A percentile compares a stretch with the other conserved stretches of the same genome.
Evolutionary conservation across 2,888 invertebrate genomes (phyloP).

Genomic region (Hofmannophila pseudospretella): DNA sequence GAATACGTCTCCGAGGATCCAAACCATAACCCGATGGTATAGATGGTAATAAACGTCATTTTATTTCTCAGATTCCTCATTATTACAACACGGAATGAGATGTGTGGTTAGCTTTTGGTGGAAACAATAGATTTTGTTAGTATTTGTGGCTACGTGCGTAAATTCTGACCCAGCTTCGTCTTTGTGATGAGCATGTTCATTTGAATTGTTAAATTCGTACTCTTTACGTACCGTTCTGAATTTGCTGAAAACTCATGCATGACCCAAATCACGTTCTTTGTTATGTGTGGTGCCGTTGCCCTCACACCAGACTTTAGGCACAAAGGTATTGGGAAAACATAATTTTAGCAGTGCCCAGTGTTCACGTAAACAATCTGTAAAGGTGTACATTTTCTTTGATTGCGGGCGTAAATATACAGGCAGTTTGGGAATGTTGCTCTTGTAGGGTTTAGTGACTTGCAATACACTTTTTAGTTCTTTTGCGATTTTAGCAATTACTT

Average conservation of each 20-base stretch:
- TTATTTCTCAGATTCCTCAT: too few relatives aligned
- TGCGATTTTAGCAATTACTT: too few relatives aligned
- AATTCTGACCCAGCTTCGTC: constrained; percentile 7
- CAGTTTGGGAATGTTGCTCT: constrained; percentile 35
- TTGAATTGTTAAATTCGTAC: constrained; percentile 42
- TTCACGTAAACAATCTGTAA: constrained; percentile 31
- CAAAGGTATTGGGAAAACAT: constrained; percentile 35
- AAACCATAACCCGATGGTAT: too few relatives aligned
- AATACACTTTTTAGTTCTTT: constrained; percentile 1
- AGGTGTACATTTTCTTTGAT: constrained; percentile 66
- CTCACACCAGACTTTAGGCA: constrained; percentile 24
- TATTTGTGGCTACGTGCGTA: background rate
- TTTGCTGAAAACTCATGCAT: constrained; percentile 46
- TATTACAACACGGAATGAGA: too few relatives aligned
- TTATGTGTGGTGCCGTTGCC: constrained; percentile 44
- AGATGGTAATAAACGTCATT: too few relatives aligned
- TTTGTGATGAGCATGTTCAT: constrained; percentile 21
- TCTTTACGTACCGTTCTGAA: constrained; percentile 24
- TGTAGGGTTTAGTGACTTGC: constrained; percentile 48
- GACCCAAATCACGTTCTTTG: constrained; percentile 51
- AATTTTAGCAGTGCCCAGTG: constrained; percentile 53
- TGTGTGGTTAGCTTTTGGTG: too few relatives aligned
- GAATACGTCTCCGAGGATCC: too few relatives aligned
- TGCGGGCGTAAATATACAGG: constrained; percentile 51
- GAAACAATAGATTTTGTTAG: background rate